These are phyloP conservation scores for Pangasianodon hypophthalmus DNA, from an alignment of 2,113 vertebrate genomes.

Conservation along the genomic window DNA sequence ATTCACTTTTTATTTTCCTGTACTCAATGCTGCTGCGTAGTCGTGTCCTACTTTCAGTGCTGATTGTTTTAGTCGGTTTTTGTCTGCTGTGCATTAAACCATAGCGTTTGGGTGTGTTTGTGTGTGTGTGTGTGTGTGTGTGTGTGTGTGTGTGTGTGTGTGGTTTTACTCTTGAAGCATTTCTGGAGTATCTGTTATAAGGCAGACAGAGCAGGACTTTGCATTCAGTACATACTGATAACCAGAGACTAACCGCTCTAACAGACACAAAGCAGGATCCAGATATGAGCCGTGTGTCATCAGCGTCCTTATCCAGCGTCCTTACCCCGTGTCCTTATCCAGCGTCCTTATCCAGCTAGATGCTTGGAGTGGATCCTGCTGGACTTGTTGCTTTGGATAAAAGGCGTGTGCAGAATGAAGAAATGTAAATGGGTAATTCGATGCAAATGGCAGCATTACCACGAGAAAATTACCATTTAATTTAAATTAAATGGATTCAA, in stretches of 20 bases:
- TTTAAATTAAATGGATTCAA: background rate
- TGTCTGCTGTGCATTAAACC: background rate
- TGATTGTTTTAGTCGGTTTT: background rate
- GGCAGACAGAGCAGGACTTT: slow-evolving; percentile 7
- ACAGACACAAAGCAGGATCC: slow-evolving; percentile 5
- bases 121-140: too few relatives aligned
- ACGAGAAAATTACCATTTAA: background rate
- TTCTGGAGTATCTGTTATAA: background rate
- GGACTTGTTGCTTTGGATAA: slow-evolving; percentile 6
- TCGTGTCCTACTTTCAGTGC: background rate
- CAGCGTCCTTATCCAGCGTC: background rate
- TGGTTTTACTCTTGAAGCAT: background rate
- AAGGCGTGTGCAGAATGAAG: background rate
- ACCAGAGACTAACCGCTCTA: slow-evolving; percentile 1
- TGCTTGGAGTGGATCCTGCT: background rate
- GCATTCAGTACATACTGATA: background rate
- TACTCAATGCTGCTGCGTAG: background rate
- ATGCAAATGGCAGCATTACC: background rate
- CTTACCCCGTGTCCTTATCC: background rate
- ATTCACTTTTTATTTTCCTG: background rate
- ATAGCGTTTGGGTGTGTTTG: background rate
- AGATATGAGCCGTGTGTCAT: background rate
- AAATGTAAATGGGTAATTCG: background rate
- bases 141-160: background rate
- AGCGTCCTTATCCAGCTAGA: background rate